Percentiles rank a stretch among this genome's conserved stretches.
phyloP scores from a whole-genome alignment of 2,888 invertebrate species.

The Zaprionus obscuricornis region DNA sequence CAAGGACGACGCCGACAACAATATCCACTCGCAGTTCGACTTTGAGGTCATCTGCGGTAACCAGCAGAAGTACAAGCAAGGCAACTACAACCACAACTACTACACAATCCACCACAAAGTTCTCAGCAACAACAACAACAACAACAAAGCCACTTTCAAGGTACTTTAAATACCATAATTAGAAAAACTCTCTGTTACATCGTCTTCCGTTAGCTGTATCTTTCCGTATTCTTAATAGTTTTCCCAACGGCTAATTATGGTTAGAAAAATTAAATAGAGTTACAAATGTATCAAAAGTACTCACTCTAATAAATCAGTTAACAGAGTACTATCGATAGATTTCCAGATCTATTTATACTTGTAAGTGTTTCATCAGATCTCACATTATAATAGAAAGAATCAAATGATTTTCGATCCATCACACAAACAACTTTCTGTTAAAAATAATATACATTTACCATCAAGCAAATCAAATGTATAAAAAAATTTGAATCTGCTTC shows the following conservation, averaged over 20 bases:
- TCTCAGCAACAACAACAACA: conserved; percentile 33
- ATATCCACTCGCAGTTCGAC: conserved; percentile 72
- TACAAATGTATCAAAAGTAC: too few species aligned
- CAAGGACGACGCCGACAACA: too few species aligned
- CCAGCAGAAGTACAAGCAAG: conserved; percentile 63
- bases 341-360: too few species aligned
- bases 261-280: conserved; percentile 10
- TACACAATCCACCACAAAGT: conserved; percentile 62
- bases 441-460: too few species aligned
- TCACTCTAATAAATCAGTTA: too few species aligned
- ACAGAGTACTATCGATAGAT: too few species aligned
- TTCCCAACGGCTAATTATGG: conserved; percentile 17
- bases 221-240: not conserved
- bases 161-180: conserved; percentile 40
- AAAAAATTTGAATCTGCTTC: too few species aligned
- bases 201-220: conserved; percentile 8
- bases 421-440: too few species aligned
- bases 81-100: conserved; percentile 82
- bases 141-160: conserved; percentile 50
- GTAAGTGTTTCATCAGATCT: conserved; percentile 9
- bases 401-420: conserved; percentile 12
- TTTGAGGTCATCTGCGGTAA: conserved; percentile 30
- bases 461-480: too few species aligned
- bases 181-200: conserved; percentile 1
- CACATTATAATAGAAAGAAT: conserved; percentile 7